Conservation (phyloP, 2,797 vertebrate genomes). For the Ambastaia sidthimunki region DNA sequence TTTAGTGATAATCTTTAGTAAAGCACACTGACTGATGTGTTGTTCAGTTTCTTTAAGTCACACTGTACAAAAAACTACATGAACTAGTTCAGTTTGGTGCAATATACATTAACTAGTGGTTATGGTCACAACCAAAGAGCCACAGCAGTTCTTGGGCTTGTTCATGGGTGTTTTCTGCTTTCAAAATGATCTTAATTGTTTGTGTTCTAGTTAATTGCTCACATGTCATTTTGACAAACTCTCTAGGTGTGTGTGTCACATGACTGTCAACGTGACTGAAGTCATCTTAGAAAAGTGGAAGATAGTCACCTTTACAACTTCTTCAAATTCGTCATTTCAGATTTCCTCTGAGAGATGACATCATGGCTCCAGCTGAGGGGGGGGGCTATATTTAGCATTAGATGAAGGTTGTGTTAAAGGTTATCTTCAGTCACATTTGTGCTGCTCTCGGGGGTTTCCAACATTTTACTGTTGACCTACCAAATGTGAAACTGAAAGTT, state of each 20-base stretch:
- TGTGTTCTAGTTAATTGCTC: background rate
- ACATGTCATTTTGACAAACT: background rate
- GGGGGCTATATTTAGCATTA: background rate
- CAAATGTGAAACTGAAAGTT: slow-evolving; percentile 12
- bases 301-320: slow-evolving; percentile 36
- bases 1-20: too few species aligned
- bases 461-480: background rate
- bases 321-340: background rate
- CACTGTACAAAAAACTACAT: too few species aligned
- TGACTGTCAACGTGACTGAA: background rate
- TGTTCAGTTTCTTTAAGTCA: too few species aligned
- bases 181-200: background rate
- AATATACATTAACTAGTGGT: too few species aligned
- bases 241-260: background rate
- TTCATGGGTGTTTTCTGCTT: background rate
- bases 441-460: slow-evolving; percentile 17
- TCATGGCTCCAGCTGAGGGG: background rate
- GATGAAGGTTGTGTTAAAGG: slow-evolving; percentile 3
- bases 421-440: background rate
- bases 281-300: background rate
- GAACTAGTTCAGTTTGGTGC: too few species aligned
- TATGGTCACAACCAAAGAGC: too few species aligned
- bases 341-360: background rate
- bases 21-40: too few species aligned
- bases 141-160: too few species aligned